Conservation (phyloP, 2,797 vertebrate genomes). For the Schizopygopsis malacanthus region DNA sequence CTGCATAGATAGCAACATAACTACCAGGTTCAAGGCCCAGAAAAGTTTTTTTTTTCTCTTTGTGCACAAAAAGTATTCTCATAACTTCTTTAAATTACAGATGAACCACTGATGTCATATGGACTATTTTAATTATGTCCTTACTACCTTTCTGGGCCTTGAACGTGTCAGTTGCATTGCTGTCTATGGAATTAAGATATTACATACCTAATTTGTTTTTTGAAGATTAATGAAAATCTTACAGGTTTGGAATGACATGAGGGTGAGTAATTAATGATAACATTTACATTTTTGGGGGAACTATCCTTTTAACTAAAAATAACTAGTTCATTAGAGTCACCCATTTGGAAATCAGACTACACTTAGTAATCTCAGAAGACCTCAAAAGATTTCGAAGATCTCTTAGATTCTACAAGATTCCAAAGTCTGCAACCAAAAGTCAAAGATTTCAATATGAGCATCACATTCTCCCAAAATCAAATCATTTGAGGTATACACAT, state of each 20-base stretch:
- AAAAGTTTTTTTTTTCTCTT: neutral
- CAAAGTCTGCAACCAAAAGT: neutral
- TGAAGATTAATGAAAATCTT: neutral
- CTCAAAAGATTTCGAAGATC: neutral
- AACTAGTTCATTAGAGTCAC: neutral
- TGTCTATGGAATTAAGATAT: neutral
- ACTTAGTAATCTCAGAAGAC: neutral
- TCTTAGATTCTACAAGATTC: neutral
- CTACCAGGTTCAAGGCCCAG: no score
- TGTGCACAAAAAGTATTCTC: neutral
- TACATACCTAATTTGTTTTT: neutral
- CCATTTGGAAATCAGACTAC: neutral
- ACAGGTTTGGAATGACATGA: neutral
- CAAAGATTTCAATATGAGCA: neutral
- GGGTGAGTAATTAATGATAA: neutral
- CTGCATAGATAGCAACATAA: neutral
- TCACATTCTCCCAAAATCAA: neutral
- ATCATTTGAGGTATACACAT: neutral
- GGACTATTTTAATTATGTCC: neutral
- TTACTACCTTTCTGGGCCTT: neutral
- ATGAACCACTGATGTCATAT: neutral
- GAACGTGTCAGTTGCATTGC: neutral
- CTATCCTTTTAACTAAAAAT: neutral
- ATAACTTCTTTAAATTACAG: neutral
- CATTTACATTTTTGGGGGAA: neutral